A percentile compares a stretch with the other conserved stretches of the same genome.
Conservation (phyloP, 2,888 invertebrate species). For the Himalopsyche tibetana region DNA sequence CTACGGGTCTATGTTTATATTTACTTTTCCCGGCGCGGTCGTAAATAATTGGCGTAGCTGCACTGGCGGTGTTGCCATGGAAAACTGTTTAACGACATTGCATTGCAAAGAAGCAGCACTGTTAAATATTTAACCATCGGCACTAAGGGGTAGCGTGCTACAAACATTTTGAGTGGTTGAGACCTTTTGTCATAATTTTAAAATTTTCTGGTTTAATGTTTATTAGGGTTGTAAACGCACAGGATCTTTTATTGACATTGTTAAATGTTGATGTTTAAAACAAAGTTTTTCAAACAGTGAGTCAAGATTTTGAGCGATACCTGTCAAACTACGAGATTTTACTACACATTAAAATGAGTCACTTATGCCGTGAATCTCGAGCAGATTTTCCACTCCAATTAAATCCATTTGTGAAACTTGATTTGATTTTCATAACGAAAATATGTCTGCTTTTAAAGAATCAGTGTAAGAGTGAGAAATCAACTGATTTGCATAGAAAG, state of each 20-base stretch:
- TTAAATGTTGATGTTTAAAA: not conserved
- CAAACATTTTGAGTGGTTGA: not conserved
- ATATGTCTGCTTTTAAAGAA: too few species aligned
- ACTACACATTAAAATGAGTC: too few species aligned
- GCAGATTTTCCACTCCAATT: too few species aligned
- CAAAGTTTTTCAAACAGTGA: not conserved
- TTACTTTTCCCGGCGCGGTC: conserved; percentile 8
- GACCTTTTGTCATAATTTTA: not conserved
- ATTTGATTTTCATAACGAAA: too few species aligned
- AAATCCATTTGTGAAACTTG: too few species aligned
- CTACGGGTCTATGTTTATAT: conserved; percentile 15
- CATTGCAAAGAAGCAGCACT: not conserved
- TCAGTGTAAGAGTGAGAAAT: too few species aligned
- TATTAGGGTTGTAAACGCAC: not conserved
- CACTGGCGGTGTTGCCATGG: conserved; percentile 22
- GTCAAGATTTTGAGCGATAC: too few species aligned
- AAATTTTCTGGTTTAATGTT: conserved; percentile 10
- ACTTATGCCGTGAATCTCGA: too few species aligned
- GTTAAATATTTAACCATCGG: not conserved
- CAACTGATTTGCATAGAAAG: too few species aligned
- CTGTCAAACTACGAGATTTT: too few species aligned
- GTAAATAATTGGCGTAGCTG: conserved; percentile 27
- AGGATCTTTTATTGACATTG: not conserved
- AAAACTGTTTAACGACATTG: conserved; percentile 22
- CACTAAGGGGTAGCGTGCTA: not conserved